phyloP scores from a whole-genome alignment of 2,113 vertebrate species.

The Percopsis transmontana region DNA sequence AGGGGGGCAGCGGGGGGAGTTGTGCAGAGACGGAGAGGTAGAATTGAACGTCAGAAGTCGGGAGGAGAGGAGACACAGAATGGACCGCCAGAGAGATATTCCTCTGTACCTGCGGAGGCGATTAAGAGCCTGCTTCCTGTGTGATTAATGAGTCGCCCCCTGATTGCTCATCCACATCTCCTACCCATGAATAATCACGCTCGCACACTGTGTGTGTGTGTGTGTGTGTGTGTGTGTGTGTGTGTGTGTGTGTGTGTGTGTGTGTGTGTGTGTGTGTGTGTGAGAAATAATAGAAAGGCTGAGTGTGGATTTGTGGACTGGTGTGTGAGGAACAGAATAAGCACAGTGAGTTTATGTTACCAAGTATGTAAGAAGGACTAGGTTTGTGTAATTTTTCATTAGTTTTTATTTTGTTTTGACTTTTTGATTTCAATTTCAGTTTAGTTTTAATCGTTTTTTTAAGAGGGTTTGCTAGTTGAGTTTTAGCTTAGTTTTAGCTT shows the following conservation, averaged over 20 bases:
- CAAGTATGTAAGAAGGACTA: no score
- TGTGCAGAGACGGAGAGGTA: constrained; percentile 33
- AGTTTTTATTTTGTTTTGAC: no score
- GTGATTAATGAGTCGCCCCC: constrained; percentile 71
- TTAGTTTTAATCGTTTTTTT: no score
- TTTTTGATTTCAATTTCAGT: no score
- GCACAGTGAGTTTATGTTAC: no score
- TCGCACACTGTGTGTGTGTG: background rate
- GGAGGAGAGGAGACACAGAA: background rate
- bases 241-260: constrained; percentile 1
- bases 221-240: constrained; percentile 17
- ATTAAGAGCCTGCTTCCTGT: constrained; percentile 67
- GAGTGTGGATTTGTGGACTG: background rate
- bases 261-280: background rate
- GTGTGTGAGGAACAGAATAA: background rate
- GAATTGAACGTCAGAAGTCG: background rate
- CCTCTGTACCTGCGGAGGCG: constrained; percentile 67
- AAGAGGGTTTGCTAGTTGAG: no score
- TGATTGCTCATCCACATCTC: constrained; percentile 70
- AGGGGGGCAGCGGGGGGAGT: constrained; percentile 43
- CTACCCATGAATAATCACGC: constrained; percentile 68
- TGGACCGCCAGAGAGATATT: constrained; percentile 21
- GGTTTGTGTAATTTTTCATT: no score
- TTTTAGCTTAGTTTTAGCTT: no score
- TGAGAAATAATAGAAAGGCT: background rate